A percentile compares a stretch with the other conserved stretches of the same genome.
These are phyloP conservation scores for Eugnorisma glareosa DNA, from an alignment of 2,888 invertebrate species.

Conservation along the genomic window DNA sequence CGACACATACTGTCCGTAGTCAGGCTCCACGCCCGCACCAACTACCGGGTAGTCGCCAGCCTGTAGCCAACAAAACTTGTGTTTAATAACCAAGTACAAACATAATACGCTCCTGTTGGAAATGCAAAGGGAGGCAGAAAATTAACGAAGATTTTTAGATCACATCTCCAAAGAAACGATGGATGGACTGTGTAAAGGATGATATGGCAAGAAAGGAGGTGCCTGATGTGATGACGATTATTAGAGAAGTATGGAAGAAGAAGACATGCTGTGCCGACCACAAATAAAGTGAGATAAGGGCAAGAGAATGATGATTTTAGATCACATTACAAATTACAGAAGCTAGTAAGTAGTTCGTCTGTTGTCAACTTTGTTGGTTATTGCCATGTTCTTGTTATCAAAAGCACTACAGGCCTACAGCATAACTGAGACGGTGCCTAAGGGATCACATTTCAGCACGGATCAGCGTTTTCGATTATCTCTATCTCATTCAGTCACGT, in stretches of 20 bases:
- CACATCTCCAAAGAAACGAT: neutral
- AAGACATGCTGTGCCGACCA: too few species aligned
- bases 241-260: too few species aligned
- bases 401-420: neutral
- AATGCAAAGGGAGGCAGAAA: neutral
- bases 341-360: neutral
- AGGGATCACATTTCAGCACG: neutral
- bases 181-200: too few species aligned
- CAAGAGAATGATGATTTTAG: neutral
- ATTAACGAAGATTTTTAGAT: neutral
- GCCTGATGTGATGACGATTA: too few species aligned
- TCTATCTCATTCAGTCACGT: neutral
- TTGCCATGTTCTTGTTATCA: neutral
- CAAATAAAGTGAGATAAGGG: too few species aligned
- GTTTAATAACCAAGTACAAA: neutral
- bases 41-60: conserved; percentile 86
- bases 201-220: too few species aligned
- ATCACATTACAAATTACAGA: neutral
- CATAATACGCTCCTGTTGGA: too few species aligned
- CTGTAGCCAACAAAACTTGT: conserved; percentile 67
- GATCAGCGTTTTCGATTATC: neutral
- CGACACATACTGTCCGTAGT: conserved; percentile 89
- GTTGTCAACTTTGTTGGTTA: too few species aligned
- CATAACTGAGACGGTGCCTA: neutral
- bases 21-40: conserved; percentile 85